Conservation (phyloP, 2,797 vertebrate species). For the Discoglossus pictus region DNA sequence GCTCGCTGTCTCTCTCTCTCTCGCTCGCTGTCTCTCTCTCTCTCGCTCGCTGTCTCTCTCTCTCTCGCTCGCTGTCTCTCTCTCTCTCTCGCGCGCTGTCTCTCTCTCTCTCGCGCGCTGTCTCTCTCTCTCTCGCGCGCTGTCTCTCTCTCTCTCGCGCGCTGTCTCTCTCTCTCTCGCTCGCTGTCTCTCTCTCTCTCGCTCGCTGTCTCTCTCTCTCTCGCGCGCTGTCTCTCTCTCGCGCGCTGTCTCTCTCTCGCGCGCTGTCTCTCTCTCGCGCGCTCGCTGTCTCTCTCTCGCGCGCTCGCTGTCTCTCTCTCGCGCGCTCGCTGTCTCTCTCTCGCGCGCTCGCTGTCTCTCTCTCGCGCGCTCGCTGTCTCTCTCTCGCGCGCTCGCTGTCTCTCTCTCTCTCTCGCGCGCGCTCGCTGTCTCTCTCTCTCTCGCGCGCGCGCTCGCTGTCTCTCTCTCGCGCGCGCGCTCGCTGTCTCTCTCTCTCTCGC, state of each 20-base stretch:
- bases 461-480: background rate
- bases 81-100: too few relatives aligned
- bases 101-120: background rate
- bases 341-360: constrained; percentile 28
- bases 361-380: background rate
- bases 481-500: background rate
- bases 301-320: constrained; percentile 68
- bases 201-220: constrained; percentile 65
- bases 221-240: too few relatives aligned
- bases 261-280: background rate
- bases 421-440: constrained; percentile 67
- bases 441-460: too few relatives aligned
- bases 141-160: background rate
- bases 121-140: background rate
- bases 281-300: constrained; percentile 32
- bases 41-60: constrained; percentile 66
- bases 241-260: background rate
- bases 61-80: constrained; percentile 65
- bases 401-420: background rate
- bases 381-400: background rate
- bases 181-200: constrained; percentile 66
- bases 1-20: background rate
- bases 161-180: constrained; percentile 34
- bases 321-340: constrained; percentile 66
- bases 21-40: background rate